Evolutionary conservation across 1,140 invertebrate genomes (phyloP), one percentile per base, ranked within the genome.

Genomic region (Argopecten irradians): DNA sequence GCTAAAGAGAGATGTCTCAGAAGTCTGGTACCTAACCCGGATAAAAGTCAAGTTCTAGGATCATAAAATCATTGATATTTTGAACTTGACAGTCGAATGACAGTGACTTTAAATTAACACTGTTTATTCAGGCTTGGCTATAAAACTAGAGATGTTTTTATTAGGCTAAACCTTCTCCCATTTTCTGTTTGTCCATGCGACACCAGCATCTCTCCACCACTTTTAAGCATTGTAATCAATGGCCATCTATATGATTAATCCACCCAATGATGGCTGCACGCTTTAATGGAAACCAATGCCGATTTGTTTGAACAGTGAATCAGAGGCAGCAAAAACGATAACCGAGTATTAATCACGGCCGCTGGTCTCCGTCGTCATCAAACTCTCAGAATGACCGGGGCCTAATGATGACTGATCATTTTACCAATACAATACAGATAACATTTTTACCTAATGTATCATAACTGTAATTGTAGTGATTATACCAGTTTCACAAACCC

Each of bases 361-460:
- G 0, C 55, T 71, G 22, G n/a, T 16, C 55, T 39, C 22, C n/a
- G 28, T n/a, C n/a, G 55, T 71, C 55, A 71, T 71, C 55, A 71
- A 46, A 46, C 43, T 46, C 43, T 19, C 43, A n/a, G 22, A 28
- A 71, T 71, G 55, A 71, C 55, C 55, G 5, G n/a, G n/a, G 28
- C 1, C 55, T 71, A 71, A 71, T 71, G 55, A 28, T 71, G 55
- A 71, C 55, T 71, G 55, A 71, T 71, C 55, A 71, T 71, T 71
- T 71, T 71, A 71, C 55, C n/a, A 71, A 71, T 71, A n/a, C 28
- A n/a, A n/a, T 71, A 8, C 5, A 3, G n/a, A 71, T 28, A 71
- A 71, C n/a, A 28, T 71, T 71, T 71, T 71, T 71, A 71, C 55
- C 55, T 28, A 71, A 71, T 71, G 55, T 71, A 71, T 71, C 55